Base-by-base conservation (phyloP, 2,888 invertebrate species). In the Silvanus unidentatus region DNA sequence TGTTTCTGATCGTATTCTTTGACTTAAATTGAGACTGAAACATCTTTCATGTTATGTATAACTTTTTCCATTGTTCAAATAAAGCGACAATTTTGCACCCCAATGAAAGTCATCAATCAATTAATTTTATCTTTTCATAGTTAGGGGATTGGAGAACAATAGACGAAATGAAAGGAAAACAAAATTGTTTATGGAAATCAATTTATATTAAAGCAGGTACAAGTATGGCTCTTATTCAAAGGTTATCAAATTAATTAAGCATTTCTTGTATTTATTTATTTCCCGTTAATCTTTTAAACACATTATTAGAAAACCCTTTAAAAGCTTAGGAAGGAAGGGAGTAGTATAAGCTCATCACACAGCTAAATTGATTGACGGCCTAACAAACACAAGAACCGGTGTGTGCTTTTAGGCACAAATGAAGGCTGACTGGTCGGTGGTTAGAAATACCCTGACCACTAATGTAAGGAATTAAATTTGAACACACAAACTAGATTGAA, bases 401-500 rank as follows among this genome's bases (percentile, higher is more conserved):
- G 22, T n/a, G n/a, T 22, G 22, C 22, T 22, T 22, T 22, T 22
- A 22, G 22, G 22, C 22, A 5, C 4, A 15, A 10, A 12, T 14
- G 12, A 2, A 28, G 28, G 13, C 40, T 49, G 49, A 50, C 47
- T 47, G 49, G 44, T 34, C 35, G 36, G 27, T 39, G 40, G 47
- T 40, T 40, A 30, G 12, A 29, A 30, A 40, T 32, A 36, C 15
- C 43, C 46, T 39, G 44, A 38, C 41, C 49, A 44, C 40, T 47
- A 50, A 50, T 47, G 49, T 42, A 39, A 38, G 41, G 45, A 45
- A 48, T 48, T 48, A 50, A 47, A 50, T 45, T 48, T 47, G 36
- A 39, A 39, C 43, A 32, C 22, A 22, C 32, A 55, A 54, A 58
- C 50, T 45, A 50, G 52, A 58, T 56, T 44, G 55, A 52, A 55